Base-by-base conservation (phyloP, 1,140 invertebrate species). In the Pteromalus puparum region DNA sequence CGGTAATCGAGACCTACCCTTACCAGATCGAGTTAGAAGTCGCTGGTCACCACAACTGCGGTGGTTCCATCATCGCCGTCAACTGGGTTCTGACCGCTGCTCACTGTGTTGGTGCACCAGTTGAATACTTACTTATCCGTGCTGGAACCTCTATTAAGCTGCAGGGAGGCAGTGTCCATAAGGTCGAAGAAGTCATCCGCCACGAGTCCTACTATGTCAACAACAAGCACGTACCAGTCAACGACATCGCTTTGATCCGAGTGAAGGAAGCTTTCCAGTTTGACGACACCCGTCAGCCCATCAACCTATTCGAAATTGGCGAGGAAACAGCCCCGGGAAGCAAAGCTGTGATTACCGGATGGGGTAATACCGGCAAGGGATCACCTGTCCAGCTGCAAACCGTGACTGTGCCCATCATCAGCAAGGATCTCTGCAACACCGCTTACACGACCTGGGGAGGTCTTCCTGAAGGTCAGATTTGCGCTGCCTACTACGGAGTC, bases 391-490 rank as follows among this genome's bases (percentile, higher is more conserved):
- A 86, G 0, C 85, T 93, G 0, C 88, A 90, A 7, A 91, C 87
- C 1, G 92, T 92, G 0, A 83, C 78, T 0, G 90, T 94, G 9
- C 93, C 93, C 0, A 88, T 92, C 12, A 83, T 94, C 1, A 86
- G 87, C n/a, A 90, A 90, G 46, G 53, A 70, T 0, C 12, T 82
- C 7, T 94, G 94, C 87, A 82, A 76, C 10, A 28, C 84, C 4
- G 90, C 90, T 0, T 94, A 93, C 76, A 9, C 15, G 10, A 21
- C 2, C 7, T 88, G 86, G 65, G 90, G 89, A 4, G 88, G 90
- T 4, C 93, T 97, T 26, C 95, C 95, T 1, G 90, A 94, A 15
- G 94, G 94, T 18, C 96, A 96, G 94, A 90, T 97, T 42, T 97
- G 96, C 90, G 96, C 96, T 61, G 96, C 96, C 5, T 94, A 93